Percentiles rank a stretch among this genome's conserved stretches.
These are phyloP conservation scores for Atta cephalotes DNA, from an alignment of 1,140 invertebrate species.

Conservation along the genomic window DNA sequence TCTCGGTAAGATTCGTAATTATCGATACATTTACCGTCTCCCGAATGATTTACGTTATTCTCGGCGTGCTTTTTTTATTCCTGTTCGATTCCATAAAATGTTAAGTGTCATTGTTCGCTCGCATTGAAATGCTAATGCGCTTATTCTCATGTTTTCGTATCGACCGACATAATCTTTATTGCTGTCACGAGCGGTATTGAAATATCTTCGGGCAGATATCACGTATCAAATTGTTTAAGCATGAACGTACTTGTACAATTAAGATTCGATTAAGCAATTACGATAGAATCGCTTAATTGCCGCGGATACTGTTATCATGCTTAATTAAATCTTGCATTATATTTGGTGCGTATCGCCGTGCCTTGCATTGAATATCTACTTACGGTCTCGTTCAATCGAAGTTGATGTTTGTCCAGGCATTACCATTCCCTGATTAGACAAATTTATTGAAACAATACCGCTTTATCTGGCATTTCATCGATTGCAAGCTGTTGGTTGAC, in stretches of 20 bases:
- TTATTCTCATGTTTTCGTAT: conserved; percentile 71
- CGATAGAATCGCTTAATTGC: conserved; percentile 72
- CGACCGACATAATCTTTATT: conserved; percentile 70
- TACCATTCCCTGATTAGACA: conserved; percentile 50
- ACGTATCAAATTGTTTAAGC: conserved; percentile 63
- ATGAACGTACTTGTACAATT: conserved; percentile 70
- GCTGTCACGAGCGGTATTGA: conserved; percentile 68
- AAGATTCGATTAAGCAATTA: conserved; percentile 74
- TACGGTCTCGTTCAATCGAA: conserved; percentile 31
- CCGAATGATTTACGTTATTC: conserved; percentile 71
- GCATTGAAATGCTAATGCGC: conserved; percentile 73
- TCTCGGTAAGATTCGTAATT: conserved; percentile 64
- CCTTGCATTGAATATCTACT: conserved; percentile 4
- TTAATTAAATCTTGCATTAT: conserved; percentile 68
- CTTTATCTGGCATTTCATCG: conserved; percentile 48
- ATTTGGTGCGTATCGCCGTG: conserved; percentile 52
- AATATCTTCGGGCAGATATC: conserved; percentile 68
- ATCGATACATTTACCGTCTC: conserved; percentile 25
- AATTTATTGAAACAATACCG: conserved; percentile 58
- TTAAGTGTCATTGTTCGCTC: conserved; percentile 63
- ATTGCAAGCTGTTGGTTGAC: background rate
- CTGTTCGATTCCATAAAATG: conserved; percentile 58
- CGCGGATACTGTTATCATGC: conserved; percentile 54
- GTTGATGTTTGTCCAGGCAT: conserved; percentile 1
- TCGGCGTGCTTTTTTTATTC: conserved; percentile 63